Evolutionary conservation across 2,797 vertebrate genomes (phyloP).

Genomic region (Poecilia wingei): DNA sequence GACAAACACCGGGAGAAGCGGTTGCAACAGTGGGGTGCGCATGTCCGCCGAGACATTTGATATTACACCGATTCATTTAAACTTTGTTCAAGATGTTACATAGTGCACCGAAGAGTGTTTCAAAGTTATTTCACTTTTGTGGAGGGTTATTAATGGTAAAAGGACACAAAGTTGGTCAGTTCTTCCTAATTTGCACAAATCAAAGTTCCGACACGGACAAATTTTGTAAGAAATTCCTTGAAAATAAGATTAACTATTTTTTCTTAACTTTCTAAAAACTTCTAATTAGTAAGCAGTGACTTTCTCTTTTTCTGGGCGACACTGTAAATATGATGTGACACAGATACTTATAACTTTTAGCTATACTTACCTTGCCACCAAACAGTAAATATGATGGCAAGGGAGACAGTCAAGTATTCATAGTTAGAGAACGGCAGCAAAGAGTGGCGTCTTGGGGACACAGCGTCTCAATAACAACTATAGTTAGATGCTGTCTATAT

Average conservation of each 20-base stretch:
- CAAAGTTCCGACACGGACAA: not conserved
- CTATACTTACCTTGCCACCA: not conserved
- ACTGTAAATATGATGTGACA: not conserved
- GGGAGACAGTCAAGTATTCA: not conserved
- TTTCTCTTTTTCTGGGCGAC: not conserved
- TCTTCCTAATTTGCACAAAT: not conserved
- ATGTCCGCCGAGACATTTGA: constrained; percentile 8
- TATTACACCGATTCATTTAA: constrained; percentile 28
- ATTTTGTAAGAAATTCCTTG: not conserved
- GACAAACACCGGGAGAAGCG: constrained; percentile 8
- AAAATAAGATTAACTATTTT: not conserved
- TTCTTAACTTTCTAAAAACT: not conserved
- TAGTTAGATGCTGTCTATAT: not conserved
- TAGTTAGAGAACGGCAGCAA: not conserved
- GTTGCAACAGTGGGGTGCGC: not conserved
- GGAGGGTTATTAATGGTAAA: constrained; percentile 8
- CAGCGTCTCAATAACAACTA: not conserved
- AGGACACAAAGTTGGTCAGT: constrained; percentile 30
- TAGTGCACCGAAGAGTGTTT: constrained; percentile 21
- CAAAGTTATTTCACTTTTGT: constrained; percentile 17
- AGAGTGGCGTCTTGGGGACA: not conserved
- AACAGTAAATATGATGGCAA: not conserved
- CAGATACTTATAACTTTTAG: not conserved
- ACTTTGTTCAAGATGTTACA: constrained; percentile 13
- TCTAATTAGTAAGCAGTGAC: not conserved